phyloP scores from a whole-genome alignment of 1,140 invertebrate genomes.

The Neodiprion virginianus region DNA sequence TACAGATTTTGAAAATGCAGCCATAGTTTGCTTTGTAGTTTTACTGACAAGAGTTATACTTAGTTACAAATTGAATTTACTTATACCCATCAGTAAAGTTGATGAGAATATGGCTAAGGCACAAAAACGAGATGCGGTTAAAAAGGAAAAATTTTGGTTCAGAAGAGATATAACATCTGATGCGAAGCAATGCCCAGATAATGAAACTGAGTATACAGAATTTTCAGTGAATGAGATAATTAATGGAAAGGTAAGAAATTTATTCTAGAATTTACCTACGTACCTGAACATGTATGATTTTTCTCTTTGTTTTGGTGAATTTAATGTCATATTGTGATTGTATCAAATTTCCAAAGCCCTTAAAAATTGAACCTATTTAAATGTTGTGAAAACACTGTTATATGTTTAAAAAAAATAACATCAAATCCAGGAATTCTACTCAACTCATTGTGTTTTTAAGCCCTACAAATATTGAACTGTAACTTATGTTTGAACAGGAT shows the following conservation, averaged over 20 bases:
- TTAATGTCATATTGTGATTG: constrained; percentile 17
- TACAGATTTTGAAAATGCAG: constrained; percentile 99
- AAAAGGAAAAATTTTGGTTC: constrained; percentile 90
- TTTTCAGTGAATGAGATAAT: constrained; percentile 97
- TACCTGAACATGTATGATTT: neutral
- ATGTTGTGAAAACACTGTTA: constrained; percentile 13
- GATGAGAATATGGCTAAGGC: constrained; percentile 98
- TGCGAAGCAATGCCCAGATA: constrained; percentile 46
- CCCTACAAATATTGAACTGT: too few relatives aligned
- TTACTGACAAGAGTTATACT: constrained; percentile 95
- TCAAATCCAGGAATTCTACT: too few relatives aligned
- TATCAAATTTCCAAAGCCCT: neutral
- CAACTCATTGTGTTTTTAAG: too few relatives aligned
- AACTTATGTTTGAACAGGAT: constrained; percentile 60
- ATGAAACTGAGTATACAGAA: constrained; percentile 65
- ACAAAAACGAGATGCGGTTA: constrained; percentile 88
- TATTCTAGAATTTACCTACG: neutral
- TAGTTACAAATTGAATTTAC: constrained; percentile 94
- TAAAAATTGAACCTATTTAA: constrained; percentile 19
- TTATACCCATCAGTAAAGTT: constrained; percentile 98
- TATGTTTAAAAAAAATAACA: too few relatives aligned
- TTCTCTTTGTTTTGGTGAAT: constrained; percentile 14
- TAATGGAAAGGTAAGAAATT: constrained; percentile 84
- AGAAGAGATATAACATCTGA: constrained; percentile 77
- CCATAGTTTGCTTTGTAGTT: constrained; percentile 98